Percentiles rank a stretch among this genome's conserved stretches.
Conservation (phyloP, 53 echinoderm and acorn worm species). For the Stichopus horrens region DNA sequence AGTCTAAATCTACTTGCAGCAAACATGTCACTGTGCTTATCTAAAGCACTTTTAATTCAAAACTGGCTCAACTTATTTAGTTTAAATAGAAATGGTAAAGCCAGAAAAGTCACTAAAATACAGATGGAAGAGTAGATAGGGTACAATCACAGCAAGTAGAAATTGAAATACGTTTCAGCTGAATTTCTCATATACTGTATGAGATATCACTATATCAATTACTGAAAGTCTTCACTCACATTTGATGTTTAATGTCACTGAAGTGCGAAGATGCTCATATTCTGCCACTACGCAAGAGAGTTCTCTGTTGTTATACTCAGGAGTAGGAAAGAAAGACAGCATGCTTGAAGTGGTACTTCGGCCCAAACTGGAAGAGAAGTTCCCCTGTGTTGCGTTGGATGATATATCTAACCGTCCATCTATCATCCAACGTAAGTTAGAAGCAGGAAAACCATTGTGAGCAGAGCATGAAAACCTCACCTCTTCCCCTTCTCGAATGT, state of each 20-base stretch:
- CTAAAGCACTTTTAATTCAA: too few relatives aligned
- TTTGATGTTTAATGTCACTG: constrained; percentile 19
- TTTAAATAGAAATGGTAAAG: too few relatives aligned
- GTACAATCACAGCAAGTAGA: too few relatives aligned
- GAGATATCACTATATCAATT: too few relatives aligned
- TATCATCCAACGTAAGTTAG: constrained; percentile 30
- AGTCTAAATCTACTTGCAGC: too few relatives aligned
- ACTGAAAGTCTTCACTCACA: constrained; percentile 4
- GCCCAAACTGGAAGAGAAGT: not conserved
- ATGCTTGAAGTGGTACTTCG: not conserved
- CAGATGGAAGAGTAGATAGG: too few relatives aligned
- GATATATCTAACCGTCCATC: constrained; percentile 17
- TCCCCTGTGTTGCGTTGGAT: not conserved
- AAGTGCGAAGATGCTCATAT: not conserved
- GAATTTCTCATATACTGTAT: too few relatives aligned
- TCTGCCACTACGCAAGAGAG: constrained; percentile 33
- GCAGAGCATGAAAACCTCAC: constrained; percentile 30
- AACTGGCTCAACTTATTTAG: too few relatives aligned
- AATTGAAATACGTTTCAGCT: too few relatives aligned
- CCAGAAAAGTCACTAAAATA: too few relatives aligned
- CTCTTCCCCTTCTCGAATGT: constrained; percentile 8
- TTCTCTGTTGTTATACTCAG: constrained; percentile 15
- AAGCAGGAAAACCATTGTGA: constrained; percentile 37
- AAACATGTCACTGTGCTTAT: too few relatives aligned
- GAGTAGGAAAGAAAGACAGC: not conserved